Percentiles rank a stretch among this genome's conserved stretches.
Evolutionary conservation across 2,113 vertebrate genomes (phyloP).

Genomic region (Urocolius indicus): DNA sequence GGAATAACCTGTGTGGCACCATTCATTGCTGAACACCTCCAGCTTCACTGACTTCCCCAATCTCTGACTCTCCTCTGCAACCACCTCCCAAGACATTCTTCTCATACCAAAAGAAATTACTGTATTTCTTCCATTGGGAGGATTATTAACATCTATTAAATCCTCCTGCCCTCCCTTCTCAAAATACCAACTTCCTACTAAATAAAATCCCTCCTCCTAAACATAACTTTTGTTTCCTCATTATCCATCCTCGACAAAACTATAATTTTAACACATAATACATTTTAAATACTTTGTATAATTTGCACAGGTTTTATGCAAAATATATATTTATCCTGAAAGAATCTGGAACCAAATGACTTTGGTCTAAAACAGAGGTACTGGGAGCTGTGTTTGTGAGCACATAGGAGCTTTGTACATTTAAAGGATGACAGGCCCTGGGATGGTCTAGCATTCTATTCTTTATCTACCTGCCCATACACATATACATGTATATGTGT

Average conservation of each 20-base stretch:
- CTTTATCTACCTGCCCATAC: neutral
- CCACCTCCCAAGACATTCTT: constrained; percentile 58
- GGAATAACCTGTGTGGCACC: neutral
- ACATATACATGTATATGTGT: accelerated
- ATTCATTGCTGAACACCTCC: neutral
- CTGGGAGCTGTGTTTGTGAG: neutral
- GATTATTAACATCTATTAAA: constrained; percentile 21
- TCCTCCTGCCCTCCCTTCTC: neutral
- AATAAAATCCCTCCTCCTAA: neutral
- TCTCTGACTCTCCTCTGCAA: constrained; percentile 8
- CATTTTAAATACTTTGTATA: neutral
- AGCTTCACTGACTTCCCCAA: neutral
- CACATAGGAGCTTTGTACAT: neutral
- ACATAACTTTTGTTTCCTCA: neutral
- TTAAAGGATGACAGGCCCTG: neutral
- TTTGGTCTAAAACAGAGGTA: neutral
- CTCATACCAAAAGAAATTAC: constrained; percentile 52
- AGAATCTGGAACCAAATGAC: neutral
- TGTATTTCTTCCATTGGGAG: constrained; percentile 42
- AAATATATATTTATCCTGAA: neutral
- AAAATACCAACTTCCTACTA: neutral
- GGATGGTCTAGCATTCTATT: neutral
- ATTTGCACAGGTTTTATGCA: neutral
- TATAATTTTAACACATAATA: neutral
- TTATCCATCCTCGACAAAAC: neutral